phyloP scores from a whole-genome alignment of 2,113 vertebrate genomes.

The Microcebus griseorufus region DNA sequence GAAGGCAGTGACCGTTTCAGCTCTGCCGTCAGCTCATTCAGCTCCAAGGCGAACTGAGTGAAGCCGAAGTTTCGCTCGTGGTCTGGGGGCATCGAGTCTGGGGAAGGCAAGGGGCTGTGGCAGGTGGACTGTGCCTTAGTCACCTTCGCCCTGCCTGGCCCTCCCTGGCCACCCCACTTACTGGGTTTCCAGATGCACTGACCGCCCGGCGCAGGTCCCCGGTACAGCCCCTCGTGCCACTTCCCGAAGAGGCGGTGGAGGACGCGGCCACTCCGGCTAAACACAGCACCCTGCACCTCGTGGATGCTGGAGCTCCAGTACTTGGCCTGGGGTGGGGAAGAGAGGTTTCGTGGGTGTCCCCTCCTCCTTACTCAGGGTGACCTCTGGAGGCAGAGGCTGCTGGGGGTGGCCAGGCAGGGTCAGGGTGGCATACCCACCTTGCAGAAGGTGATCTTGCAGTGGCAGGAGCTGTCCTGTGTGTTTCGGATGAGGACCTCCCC shows the following conservation, averaged over 20 bases:
- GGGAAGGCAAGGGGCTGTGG: not conserved
- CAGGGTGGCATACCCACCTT: constrained; percentile 83
- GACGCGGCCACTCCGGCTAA: constrained; percentile 88
- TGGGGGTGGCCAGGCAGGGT: accelerated
- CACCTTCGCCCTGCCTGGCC: not conserved
- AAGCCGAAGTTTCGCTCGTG: constrained; percentile 91
- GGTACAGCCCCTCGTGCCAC: constrained; percentile 95
- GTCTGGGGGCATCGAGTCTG: constrained; percentile 92
- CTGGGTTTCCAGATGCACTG: constrained; percentile 95
- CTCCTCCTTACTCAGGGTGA: accelerated
- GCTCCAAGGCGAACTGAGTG: constrained; percentile 92
- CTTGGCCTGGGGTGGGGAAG: constrained; percentile 84
- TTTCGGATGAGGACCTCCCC: constrained; percentile 94
- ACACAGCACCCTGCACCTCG: constrained; percentile 92
- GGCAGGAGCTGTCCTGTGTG: constrained; percentile 87
- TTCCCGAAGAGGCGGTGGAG: constrained; percentile 93
- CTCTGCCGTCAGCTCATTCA: constrained; percentile 92
- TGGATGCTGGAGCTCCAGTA: constrained; percentile 91
- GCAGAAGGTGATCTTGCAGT: constrained; percentile 95
- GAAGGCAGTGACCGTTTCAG: constrained; percentile 88
- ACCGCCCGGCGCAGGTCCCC: constrained; percentile 86
- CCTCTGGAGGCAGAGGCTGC: not conserved
- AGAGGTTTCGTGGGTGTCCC: not conserved
- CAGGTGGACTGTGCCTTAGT: not conserved
- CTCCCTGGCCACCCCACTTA: constrained; percentile 75